Conservation (phyloP, 2,797 vertebrate species). For the Fundulus diaphanus region DNA sequence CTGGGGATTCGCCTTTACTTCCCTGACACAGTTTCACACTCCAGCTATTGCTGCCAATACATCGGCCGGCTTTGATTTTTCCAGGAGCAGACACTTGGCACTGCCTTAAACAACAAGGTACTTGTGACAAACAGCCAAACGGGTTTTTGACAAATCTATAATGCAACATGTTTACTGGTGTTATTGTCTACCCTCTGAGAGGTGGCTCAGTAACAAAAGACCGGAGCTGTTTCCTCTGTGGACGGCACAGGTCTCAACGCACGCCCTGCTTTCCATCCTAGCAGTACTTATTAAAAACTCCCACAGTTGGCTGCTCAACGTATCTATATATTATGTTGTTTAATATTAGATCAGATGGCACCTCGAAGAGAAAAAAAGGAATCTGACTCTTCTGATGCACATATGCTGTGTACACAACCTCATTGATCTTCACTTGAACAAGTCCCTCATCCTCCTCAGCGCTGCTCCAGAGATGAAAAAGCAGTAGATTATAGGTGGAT, state of each 20-base stretch:
- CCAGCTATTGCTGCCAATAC: slow-evolving; percentile 65
- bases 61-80: slow-evolving; percentile 71
- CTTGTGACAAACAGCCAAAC: slow-evolving; percentile 75
- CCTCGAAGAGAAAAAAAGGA: slow-evolving; percentile 56
- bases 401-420: slow-evolving; percentile 72
- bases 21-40: slow-evolving; percentile 75
- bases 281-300: slow-evolving; percentile 27
- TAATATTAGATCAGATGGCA: slow-evolving; percentile 57
- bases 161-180: slow-evolving; percentile 71
- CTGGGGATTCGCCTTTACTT: slow-evolving; percentile 63
- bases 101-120: slow-evolving; percentile 68
- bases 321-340: slow-evolving; percentile 39
- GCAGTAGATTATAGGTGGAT: slow-evolving; percentile 79
- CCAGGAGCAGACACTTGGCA: slow-evolving; percentile 66
- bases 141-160: slow-evolving; percentile 75
- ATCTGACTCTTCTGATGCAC: slow-evolving; percentile 54
- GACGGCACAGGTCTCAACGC: slow-evolving; percentile 11
- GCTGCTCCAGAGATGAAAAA: slow-evolving; percentile 74
- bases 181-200: slow-evolving; percentile 54
- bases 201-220: slow-evolving; percentile 48
- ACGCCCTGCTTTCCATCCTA: not conserved
- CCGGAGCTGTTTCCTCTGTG: slow-evolving; percentile 30
- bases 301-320: slow-evolving; percentile 3
- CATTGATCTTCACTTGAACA: slow-evolving; percentile 78
- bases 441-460: slow-evolving; percentile 76